Evolutionary conservation across 2,888 invertebrate species (phyloP), one percentile per base, ranked within the genome.

Genomic region (Gastracanthus pulcherrimus): DNA sequence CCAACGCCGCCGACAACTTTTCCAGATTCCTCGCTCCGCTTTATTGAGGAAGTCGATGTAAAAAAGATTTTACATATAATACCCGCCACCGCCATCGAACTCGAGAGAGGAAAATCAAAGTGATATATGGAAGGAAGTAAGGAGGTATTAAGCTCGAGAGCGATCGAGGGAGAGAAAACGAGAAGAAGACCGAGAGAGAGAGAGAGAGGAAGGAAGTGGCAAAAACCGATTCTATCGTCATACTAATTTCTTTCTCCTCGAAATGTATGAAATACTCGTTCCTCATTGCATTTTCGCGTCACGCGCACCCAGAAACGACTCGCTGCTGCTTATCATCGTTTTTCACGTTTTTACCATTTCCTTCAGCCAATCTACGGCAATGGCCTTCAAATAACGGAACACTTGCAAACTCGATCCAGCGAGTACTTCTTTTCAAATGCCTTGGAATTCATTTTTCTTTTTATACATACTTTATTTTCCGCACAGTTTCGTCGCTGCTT

Each of bases 11-110:
- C 41, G 66, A 76, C 36, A 70, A 69, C 45, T 45, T 81, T 71
- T 69, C 71, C 76, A 64, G 78, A 64, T 41, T 71, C 45, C 64
- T 7, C 34, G 34, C 38, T n/a, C 13, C 23, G 36, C 72, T 72
- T 72, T 81, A 71, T 76, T 69, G 70, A 69, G 76, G 70, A 80
- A 80, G 75, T 55, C 45, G 55, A 41, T 51, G 41, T 60, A 69
- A 64, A 70, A 76, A 76, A 45, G 62, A 75, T 36, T 77, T 70
- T 60, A 77, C n/a, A 6, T n/a, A 6, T 2, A 3, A 31, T 71
- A 36, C 36, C 34, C 16, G 3, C 29, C 13, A 11, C 16, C 4
- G n/a, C 23, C 16, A 38, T 1, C 23, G 51, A 7, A 26, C 74
- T 7, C 0, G 29, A 19, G 31, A 13, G 16, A 38, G 29, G n/a